Base-by-base conservation (phyloP, 2,888 invertebrate genomes). In the Drosophila glabriapex region DNA sequence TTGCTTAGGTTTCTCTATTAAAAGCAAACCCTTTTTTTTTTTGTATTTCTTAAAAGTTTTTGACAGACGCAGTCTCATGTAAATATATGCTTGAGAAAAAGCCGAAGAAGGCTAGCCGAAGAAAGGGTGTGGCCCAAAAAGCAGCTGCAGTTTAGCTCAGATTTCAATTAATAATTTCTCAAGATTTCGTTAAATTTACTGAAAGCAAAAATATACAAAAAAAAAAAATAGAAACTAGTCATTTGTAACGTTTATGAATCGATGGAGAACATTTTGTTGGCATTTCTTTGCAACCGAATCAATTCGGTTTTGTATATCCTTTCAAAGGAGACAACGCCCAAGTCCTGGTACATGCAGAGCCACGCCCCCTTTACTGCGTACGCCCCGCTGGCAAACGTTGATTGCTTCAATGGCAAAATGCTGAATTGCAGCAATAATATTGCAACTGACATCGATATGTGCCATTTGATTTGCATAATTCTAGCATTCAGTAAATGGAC, bases 391-490 rank as follows among this genome's bases (percentile, higher is more conserved):
- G 61, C 61, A 49, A 60, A 39, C 37, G 68, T 66, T 83, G 87
- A 83, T 83, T 84, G 82, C 85, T 67, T 46, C 41, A 68, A 70
- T 73, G 69, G 64, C 66, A 70, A 73, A 82, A 61, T 87, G 90
- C 88, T 85, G 90, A 88, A 88, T 85, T 85, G 85, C 85, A 82
- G 85, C 90, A 85, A 85, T 85, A 85, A 84, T 85, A 85, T 82
- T 85, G 85, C 85, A 85, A 87, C 82, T 87, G 90, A 88, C 90
- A 88, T 78, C 78, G 85, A 85, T 85, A 90, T 85, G 78, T 90
- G 88, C 83, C 83, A 90, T 86, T 86, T 86, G 90, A 86, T 86
- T 90, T 86, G 90, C 90, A 86, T 86, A 86, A 86, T 88, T 82
- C 78, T 59, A 66, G 73, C 73, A 73, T 74, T 64, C 79, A 74